Evolutionary conservation across 2,797 vertebrate species (phyloP).

Genomic region (Phaenicophaeus curvirostris): DNA sequence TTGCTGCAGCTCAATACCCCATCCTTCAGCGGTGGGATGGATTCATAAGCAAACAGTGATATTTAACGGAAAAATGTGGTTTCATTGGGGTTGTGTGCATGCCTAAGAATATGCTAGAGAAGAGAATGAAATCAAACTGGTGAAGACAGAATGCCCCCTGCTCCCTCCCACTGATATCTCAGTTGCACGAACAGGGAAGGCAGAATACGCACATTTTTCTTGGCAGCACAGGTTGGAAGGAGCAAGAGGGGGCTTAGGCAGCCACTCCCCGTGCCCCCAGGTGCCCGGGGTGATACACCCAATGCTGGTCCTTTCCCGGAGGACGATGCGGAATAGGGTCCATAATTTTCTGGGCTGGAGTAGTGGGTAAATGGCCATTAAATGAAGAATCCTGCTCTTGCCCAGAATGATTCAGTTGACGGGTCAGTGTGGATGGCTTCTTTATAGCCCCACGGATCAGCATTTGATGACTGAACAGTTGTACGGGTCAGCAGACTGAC

Average conservation of each 20-base stretch:
- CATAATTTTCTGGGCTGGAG: slow-evolving; percentile 49
- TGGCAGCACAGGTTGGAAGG: slow-evolving; percentile 31
- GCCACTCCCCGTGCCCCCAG: slow-evolving; percentile 17
- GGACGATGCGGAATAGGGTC: slow-evolving; percentile 31
- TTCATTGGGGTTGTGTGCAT: neutral
- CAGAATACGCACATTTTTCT: slow-evolving; percentile 58
- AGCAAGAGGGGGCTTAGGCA: slow-evolving; percentile 35
- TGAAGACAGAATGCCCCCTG: neutral
- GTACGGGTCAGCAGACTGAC: neutral
- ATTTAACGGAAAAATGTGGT: neutral
- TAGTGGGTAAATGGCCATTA: slow-evolving; percentile 46
- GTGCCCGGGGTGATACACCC: slow-evolving; percentile 24
- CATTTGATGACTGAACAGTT: slow-evolving; percentile 36
- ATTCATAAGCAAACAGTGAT: neutral
- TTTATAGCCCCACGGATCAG: slow-evolving; percentile 54
- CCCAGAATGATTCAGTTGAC: slow-evolving; percentile 52
- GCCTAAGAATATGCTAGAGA: neutral
- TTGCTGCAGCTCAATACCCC: neutral
- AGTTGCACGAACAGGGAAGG: slow-evolving; percentile 1
- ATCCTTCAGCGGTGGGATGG: neutral
- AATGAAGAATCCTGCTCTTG: slow-evolving; percentile 63
- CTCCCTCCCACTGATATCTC: slow-evolving; percentile 33
- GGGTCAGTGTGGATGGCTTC: slow-evolving; percentile 57
- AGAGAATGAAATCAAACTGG: neutral
- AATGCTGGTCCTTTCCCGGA: slow-evolving; percentile 48